phyloP scores from a whole-genome alignment of 2,113 vertebrate genomes.

The Corythoichthys haematopterus region DNA sequence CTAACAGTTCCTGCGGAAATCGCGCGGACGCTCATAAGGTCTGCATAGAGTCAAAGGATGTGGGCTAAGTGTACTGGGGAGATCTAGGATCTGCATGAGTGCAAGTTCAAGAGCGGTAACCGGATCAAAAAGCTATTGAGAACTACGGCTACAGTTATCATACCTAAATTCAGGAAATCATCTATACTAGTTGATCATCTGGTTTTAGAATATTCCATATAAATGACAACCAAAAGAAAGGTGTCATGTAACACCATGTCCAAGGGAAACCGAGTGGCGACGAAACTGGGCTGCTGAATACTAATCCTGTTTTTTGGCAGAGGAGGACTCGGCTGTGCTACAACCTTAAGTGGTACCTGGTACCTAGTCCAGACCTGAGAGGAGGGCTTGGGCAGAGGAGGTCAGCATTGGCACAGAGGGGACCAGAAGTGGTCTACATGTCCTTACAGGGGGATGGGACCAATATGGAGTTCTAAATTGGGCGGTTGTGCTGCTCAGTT shows the following conservation, averaged over 20 bases:
- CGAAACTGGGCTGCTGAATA: conserved; percentile 24
- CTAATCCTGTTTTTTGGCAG: conserved; percentile 35
- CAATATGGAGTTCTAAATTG: background rate
- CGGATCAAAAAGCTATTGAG: background rate
- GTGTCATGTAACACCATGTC: conserved; percentile 22
- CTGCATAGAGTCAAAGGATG: conserved; percentile 66
- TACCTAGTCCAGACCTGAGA: conserved; percentile 64
- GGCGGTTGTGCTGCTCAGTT: conserved; percentile 15
- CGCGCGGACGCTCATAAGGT: conserved; percentile 40
- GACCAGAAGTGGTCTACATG: background rate
- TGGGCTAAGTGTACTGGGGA: conserved; percentile 28
- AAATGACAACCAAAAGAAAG: conserved; percentile 32
- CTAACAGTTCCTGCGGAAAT: conserved; percentile 22
- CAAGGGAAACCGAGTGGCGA: background rate
- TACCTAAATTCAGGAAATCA: conserved; percentile 47
- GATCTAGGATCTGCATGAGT: conserved; percentile 37
- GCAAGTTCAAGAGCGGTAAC: conserved; percentile 35
- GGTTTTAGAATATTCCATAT: conserved; percentile 47
- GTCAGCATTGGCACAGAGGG: conserved; percentile 45
- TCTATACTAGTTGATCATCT: conserved; percentile 47
- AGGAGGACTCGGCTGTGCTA: conserved; percentile 43
- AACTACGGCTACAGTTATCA: conserved; percentile 44
- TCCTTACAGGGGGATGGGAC: conserved; percentile 14
- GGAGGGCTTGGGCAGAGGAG: conserved; percentile 20
- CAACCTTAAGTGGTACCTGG: conserved; percentile 34